These are phyloP conservation scores for Porphyrio hochstetteri DNA, from an alignment of 2,113 vertebrate species.

Conservation along the genomic window DNA sequence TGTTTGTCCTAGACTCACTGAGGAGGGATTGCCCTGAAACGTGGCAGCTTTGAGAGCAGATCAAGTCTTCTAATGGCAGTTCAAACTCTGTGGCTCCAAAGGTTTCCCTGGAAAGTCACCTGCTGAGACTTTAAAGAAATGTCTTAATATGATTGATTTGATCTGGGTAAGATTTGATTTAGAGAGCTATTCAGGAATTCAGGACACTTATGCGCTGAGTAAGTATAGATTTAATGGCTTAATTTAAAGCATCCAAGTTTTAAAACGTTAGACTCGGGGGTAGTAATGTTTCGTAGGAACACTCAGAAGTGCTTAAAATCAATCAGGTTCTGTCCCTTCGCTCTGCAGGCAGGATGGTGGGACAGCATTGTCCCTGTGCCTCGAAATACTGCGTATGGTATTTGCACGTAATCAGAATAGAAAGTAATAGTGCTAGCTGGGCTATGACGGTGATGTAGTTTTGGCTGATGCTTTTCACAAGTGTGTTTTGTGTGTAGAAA, in stretches of 20 bases:
- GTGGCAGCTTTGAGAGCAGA: neutral
- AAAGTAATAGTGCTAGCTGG: neutral
- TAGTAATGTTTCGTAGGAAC: neutral
- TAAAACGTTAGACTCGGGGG: neutral
- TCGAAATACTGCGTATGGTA: neutral
- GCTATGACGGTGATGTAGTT: neutral
- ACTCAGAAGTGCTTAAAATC: neutral
- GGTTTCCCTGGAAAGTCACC: neutral
- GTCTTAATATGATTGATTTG: constrained; percentile 35
- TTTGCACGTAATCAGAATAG: accelerated
- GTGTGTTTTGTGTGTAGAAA: neutral
- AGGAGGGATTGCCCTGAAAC: neutral
- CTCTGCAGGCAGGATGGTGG: neutral
- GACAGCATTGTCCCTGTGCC: neutral
- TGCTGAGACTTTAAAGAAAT: neutral
- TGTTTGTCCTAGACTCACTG: neutral
- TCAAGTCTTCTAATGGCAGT: neutral
- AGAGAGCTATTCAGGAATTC: constrained; percentile 49
- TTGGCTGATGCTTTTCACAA: neutral
- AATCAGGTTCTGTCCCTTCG: neutral
- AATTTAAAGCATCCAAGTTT: constrained; percentile 43
- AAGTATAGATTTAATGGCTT: constrained; percentile 49
- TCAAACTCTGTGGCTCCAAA: neutral
- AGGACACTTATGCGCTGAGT: constrained; percentile 37
- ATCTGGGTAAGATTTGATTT: constrained; percentile 27